Conservation (phyloP, 2,113 vertebrate species). For the Xenotilapia flavipinnis region DNA sequence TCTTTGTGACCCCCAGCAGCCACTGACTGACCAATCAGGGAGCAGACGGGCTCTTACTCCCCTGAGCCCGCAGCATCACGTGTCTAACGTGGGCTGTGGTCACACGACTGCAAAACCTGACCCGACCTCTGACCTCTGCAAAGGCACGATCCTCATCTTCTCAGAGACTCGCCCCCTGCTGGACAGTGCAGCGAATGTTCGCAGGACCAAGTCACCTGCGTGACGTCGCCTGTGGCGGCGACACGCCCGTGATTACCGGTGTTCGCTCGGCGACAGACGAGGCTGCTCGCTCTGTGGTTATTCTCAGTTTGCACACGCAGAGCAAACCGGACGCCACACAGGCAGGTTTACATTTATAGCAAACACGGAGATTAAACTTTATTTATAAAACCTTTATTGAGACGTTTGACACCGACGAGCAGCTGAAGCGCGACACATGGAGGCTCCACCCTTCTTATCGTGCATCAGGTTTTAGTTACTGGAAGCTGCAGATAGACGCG, state of each 20-base stretch:
- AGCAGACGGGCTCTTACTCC: fast-evolving
- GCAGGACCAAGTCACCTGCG: not conserved
- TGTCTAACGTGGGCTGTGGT: not conserved
- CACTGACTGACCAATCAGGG: not conserved
- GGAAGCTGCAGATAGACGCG: not conserved
- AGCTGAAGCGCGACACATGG: not conserved
- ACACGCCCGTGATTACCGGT: not conserved
- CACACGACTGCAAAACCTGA: not conserved
- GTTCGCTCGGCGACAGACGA: not conserved
- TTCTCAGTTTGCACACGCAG: not conserved
- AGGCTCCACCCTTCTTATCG: not conserved
- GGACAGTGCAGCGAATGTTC: not conserved
- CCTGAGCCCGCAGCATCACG: not conserved
- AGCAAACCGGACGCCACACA: fast-evolving
- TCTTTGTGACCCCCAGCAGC: not conserved
- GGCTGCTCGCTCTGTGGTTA: not conserved
- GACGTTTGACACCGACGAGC: not conserved
- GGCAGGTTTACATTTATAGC: not conserved
- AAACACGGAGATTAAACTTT: not conserved
- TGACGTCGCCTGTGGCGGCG: not conserved
- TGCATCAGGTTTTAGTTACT: not conserved
- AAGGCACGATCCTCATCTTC: not conserved
- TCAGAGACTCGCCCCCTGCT: not conserved
- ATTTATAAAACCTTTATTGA: not conserved
- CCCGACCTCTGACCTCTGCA: not conserved